These are phyloP conservation scores for Phoxinus dragarum DNA, from an alignment of 2,797 vertebrate species.

Conservation along the genomic window DNA sequence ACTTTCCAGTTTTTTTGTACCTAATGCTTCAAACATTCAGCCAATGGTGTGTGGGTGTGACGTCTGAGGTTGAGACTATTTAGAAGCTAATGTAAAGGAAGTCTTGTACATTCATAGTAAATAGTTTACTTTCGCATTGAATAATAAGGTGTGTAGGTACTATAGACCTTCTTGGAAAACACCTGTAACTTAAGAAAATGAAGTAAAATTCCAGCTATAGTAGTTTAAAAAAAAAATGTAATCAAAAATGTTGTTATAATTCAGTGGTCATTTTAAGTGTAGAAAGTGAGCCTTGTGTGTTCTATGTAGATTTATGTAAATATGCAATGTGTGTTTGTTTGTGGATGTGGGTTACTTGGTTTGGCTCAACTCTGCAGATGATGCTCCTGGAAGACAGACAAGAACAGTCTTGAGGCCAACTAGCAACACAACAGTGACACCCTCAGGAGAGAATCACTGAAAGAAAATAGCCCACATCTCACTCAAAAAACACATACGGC, in stretches of 20 bases:
- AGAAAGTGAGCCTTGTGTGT: neutral
- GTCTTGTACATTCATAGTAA: neutral
- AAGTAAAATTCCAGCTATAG: neutral
- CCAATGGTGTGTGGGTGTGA: neutral
- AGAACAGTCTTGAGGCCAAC: conserved; percentile 50
- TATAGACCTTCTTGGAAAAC: neutral
- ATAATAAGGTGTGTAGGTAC: neutral
- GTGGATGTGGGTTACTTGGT: conserved; percentile 33
- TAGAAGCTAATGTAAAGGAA: neutral
- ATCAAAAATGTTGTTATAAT: neutral
- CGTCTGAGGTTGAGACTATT: neutral
- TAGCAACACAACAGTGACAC: conserved; percentile 82
- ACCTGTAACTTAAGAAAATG: neutral
- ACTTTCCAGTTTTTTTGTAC: neutral
- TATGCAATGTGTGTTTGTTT: conserved; percentile 9
- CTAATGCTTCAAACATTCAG: neutral
- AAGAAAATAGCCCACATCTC: conserved; percentile 24
- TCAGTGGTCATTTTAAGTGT: neutral
- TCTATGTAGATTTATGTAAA: conserved; percentile 21
- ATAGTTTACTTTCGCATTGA: no score
- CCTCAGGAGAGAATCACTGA: conserved; percentile 71
- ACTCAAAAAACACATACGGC: conserved; percentile 23
- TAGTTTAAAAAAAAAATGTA: neutral
- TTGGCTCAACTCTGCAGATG: conserved; percentile 64
- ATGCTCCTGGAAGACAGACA: conserved; percentile 60